Percentiles rank a stretch among this genome's conserved stretches.
phyloP scores from a whole-genome alignment of 2,113 vertebrate genomes.

The Vulpes lagopus region DNA sequence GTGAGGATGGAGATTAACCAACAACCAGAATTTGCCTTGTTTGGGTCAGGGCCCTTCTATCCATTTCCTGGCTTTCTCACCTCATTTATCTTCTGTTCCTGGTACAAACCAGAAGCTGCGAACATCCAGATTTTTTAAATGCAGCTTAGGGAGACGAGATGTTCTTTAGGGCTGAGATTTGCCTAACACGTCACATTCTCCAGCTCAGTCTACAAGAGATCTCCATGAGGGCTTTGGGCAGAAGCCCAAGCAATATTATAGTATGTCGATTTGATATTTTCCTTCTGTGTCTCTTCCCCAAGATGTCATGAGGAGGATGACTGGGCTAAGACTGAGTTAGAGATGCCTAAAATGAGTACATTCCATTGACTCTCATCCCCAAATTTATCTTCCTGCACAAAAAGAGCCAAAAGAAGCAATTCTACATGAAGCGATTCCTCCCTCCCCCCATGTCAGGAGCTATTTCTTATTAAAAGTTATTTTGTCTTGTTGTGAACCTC shows the following conservation, averaged over 20 bases:
- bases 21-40: neutral
- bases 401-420: neutral
- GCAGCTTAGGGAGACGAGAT: neutral
- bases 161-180: neutral
- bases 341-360: neutral
- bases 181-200: fast-evolving
- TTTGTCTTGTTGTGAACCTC: neutral
- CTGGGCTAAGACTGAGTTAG: neutral
- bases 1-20: fast-evolving
- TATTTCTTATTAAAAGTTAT: neutral
- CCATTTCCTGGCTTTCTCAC: neutral
- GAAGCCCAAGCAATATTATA: neutral
- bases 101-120: neutral
- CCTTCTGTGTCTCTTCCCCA: neutral
- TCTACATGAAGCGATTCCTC: neutral
- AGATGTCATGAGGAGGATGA: neutral
- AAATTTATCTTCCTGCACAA: neutral
- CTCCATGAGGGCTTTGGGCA: neutral
- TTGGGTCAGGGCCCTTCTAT: neutral
- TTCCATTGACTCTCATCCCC: neutral
- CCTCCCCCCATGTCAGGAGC: neutral
- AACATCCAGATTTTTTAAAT: neutral
- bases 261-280: neutral
- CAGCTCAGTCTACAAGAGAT: neutral
- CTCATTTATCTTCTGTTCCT: neutral